Base-by-base conservation (phyloP, 2,113 vertebrate species). In the Chloropsis cyanopogon region DNA sequence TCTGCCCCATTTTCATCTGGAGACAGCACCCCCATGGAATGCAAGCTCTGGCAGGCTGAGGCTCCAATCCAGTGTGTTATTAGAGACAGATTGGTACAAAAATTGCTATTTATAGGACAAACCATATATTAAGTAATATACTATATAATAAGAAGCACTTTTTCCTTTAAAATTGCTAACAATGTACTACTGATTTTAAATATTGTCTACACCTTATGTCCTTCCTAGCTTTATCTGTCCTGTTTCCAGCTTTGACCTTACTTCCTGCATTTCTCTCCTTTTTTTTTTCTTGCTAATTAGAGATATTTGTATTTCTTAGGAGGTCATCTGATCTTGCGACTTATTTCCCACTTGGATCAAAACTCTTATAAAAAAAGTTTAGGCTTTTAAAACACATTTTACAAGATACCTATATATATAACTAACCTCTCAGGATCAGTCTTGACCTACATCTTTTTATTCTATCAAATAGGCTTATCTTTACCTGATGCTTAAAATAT, bases 261-360 rank as follows among this genome's bases (percentile, higher is more conserved):
- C 92, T 93, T 86, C 82, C 80, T 65, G 76, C 44, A 49, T 90
- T 77, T 66, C 54, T 95, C 57, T 72, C 35, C 37, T 88, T 47
- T 57, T 73, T 57, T 73, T 90, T 86, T 53, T 73, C 37, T 66
- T 86, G 57, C 86, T 96, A 95, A 92, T 97, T 95, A 86, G 31
- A 47, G 37, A 61, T 94, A 90, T 92, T 93, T 96, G 94, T 92
- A 39, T 94, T 96, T 92, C 82, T 95, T 93, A 82, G 61, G 70
- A 93, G 88, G 89, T 86, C 81, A 92, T 82, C 69, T 93, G 94
- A 81, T 86, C 82, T 88, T 96, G 44, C 68, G 88, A 63, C 90
- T 83, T 90, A 96, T 96, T 96, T 97, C 93, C 93, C 95, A 95
- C 86, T 90, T 91, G 83, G 89, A 92, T 91, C 88, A 93, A 95